These are phyloP conservation scores for Drosophila lini DNA, from an alignment of 1,140 invertebrate species.

Conservation along the genomic window DNA sequence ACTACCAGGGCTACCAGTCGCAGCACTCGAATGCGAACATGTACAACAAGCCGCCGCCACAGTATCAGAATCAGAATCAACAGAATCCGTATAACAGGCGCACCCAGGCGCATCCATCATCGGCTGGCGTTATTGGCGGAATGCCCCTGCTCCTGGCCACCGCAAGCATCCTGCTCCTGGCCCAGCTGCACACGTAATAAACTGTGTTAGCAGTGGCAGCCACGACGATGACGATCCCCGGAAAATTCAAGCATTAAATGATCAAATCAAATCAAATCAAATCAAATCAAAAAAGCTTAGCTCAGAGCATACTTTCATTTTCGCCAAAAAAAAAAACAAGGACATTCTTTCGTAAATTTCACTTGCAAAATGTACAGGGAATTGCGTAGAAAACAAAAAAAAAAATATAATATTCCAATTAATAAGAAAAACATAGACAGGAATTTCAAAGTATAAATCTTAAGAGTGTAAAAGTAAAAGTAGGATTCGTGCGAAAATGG, in stretches of 20 bases:
- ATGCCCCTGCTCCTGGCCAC: constrained; percentile 17
- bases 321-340: background rate
- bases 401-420: background rate
- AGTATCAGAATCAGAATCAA: constrained; percentile 80
- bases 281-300: constrained; percentile 5
- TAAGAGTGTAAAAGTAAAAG: no score
- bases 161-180: constrained; percentile 24
- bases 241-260: constrained; percentile 9
- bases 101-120: constrained; percentile 78
- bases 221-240: constrained; percentile 4
- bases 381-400: background rate
- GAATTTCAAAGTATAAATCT: no score
- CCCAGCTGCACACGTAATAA: constrained; percentile 46
- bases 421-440: no score
- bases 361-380: constrained; percentile 6
- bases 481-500: background rate
- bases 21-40: constrained; percentile 77
- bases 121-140: constrained; percentile 33
- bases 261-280: background rate
- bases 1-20: constrained; percentile 69
- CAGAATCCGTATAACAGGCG: constrained; percentile 81
- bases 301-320: constrained; percentile 1
- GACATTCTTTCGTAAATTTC: background rate
- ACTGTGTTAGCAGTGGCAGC: background rate
- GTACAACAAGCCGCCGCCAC: constrained; percentile 82